phyloP scores from a whole-genome alignment of 2,113 vertebrate species.

The Melanerpes aurifrons region DNA sequence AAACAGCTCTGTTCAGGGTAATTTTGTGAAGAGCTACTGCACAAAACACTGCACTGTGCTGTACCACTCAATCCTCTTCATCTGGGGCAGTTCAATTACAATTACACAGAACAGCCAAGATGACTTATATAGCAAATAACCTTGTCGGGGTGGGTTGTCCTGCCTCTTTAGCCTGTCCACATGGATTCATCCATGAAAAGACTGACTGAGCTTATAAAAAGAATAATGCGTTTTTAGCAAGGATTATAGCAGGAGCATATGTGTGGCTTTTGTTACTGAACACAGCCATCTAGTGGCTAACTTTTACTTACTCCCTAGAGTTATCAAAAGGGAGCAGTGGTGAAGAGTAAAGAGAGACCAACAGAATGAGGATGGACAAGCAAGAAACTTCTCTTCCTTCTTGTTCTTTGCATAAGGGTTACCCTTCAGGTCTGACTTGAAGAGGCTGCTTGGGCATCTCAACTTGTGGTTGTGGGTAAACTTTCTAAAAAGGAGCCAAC shows the following conservation, averaged over 20 bases:
- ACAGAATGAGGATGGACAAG: background rate
- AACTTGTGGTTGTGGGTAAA: background rate
- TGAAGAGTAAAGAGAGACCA: background rate
- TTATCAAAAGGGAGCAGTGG: background rate
- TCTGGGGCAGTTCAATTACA: background rate
- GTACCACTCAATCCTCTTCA: background rate
- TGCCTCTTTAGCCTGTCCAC: background rate
- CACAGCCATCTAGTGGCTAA: conserved; percentile 71
- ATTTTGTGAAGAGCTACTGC: background rate
- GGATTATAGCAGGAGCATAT: background rate
- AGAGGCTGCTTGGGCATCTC: background rate
- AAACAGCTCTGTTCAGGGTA: background rate
- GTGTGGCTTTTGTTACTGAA: background rate
- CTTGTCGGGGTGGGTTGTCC: background rate
- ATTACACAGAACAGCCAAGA: background rate
- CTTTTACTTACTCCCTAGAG: background rate
- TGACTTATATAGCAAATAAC: background rate
- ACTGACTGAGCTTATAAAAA: background rate
- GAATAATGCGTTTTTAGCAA: accelerated
- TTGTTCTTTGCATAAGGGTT: background rate
- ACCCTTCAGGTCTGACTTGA: background rate
- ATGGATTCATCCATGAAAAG: background rate
- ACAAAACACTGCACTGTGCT: background rate
- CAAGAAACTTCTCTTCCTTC: background rate
- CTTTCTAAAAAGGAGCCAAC: background rate